phyloP scores from a whole-genome alignment of 2,797 vertebrate genomes.

The Amazonetta brasiliensis region DNA sequence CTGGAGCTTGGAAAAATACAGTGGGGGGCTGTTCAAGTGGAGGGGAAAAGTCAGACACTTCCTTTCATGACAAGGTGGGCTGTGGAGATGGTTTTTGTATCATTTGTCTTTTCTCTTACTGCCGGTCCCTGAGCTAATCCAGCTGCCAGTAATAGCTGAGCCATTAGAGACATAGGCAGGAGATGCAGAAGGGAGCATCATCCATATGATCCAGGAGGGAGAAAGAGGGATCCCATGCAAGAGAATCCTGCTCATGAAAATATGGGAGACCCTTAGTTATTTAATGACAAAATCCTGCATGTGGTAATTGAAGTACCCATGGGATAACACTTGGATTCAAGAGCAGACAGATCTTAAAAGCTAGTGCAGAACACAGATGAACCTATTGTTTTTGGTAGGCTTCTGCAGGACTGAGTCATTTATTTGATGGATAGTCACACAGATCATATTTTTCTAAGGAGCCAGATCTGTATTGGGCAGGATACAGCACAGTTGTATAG shows the following conservation, averaged over 20 bases:
- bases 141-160: background rate
- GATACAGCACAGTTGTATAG: background rate
- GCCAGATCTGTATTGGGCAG: background rate
- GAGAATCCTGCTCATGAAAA: background rate
- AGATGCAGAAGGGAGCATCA: background rate
- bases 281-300: background rate
- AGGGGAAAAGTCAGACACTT: background rate
- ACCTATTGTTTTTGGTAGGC: background rate
- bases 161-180: background rate
- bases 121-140: background rate
- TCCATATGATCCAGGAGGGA: background rate
- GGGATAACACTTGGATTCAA: background rate
- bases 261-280: background rate
- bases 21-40: background rate
- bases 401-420: background rate
- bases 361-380: background rate
- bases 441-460: background rate
- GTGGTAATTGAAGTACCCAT: rapidly evolving
- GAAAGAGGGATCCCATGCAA: background rate
- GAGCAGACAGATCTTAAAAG: background rate
- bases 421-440: background rate
- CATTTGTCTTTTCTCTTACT: background rate
- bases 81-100: background rate
- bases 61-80: background rate
- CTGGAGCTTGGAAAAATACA: background rate